Conservation (phyloP, 2,113 vertebrate genomes). For the Paramormyrops kingsleyae region DNA sequence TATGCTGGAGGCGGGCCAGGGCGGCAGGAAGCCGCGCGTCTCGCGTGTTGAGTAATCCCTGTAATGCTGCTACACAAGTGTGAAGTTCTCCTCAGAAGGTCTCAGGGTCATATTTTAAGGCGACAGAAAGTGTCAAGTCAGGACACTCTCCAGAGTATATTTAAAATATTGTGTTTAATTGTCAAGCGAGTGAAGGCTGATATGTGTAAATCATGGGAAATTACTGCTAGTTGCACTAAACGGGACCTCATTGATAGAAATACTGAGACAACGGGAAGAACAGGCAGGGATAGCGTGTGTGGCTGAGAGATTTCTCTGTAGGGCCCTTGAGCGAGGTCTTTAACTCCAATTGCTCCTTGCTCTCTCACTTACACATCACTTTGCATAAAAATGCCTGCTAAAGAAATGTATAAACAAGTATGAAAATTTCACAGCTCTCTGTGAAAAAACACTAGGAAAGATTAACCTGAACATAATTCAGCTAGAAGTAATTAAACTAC, state of each 20-base stretch:
- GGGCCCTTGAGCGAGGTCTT: not conserved
- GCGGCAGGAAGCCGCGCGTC: slow-evolving; percentile 16
- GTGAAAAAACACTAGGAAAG: not conserved
- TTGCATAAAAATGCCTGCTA: not conserved
- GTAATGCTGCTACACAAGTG: slow-evolving; percentile 31
- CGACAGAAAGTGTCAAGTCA: slow-evolving; percentile 29
- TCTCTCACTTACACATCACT: not conserved
- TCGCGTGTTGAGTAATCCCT: slow-evolving; percentile 60
- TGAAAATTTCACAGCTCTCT: not conserved
- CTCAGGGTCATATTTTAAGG: slow-evolving; percentile 21
- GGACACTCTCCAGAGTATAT: slow-evolving; percentile 4
- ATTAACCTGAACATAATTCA: not conserved
- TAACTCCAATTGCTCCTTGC: not conserved
- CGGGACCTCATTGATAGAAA: not conserved
- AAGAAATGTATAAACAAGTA: not conserved
- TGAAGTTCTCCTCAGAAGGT: not conserved
- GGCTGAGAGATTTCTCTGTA: not conserved
- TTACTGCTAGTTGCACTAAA: not conserved
- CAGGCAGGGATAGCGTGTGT: not conserved
- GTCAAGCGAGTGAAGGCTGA: not conserved
- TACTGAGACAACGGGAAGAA: not conserved
- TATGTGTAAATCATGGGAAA: not conserved
- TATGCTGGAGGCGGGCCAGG: not conserved
- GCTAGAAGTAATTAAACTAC: not conserved
- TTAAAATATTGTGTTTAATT: not conserved